A percentile compares a stretch with the other conserved stretches of the same genome.
Evolutionary conservation across 2,113 vertebrate genomes (phyloP).

Genomic region (Sigmodon hispidus): DNA sequence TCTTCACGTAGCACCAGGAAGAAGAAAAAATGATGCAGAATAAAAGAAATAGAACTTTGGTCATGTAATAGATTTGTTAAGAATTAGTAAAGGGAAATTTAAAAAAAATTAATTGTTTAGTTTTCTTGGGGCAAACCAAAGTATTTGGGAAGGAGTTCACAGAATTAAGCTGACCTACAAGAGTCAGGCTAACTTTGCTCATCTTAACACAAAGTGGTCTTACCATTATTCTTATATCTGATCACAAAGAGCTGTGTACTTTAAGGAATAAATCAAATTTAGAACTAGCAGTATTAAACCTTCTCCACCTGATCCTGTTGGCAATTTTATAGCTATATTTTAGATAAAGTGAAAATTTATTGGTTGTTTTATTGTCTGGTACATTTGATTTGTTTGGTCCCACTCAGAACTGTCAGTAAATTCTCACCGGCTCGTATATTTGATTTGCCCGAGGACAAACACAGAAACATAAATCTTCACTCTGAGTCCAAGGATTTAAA

Average conservation of each 20-base stretch:
- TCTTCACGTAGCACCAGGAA: not conserved
- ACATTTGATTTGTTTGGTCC: constrained; percentile 21
- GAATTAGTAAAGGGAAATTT: not conserved
- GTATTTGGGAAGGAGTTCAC: not conserved
- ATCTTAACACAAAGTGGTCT: not conserved
- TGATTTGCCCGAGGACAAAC: not conserved
- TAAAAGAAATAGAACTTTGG: not conserved
- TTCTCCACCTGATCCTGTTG: not conserved
- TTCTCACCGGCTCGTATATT: not conserved
- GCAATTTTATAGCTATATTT: constrained; percentile 15
- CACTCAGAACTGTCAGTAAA: constrained; percentile 14
- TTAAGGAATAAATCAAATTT: not conserved
- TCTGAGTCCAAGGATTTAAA: not conserved
- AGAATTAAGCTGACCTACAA: not conserved
- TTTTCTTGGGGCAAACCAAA: constrained; percentile 12
- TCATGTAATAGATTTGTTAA: not conserved
- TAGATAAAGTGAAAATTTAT: not conserved
- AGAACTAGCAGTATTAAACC: not conserved
- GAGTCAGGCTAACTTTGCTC: not conserved
- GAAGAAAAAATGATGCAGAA: not conserved
- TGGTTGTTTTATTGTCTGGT: constrained; percentile 2
- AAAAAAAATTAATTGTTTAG: not conserved
- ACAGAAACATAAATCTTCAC: not conserved
- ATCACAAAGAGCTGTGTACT: not conserved
- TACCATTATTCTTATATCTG: not conserved